Conservation (phyloP, 2,113 vertebrate species). For the Galeopterus variegatus region DNA sequence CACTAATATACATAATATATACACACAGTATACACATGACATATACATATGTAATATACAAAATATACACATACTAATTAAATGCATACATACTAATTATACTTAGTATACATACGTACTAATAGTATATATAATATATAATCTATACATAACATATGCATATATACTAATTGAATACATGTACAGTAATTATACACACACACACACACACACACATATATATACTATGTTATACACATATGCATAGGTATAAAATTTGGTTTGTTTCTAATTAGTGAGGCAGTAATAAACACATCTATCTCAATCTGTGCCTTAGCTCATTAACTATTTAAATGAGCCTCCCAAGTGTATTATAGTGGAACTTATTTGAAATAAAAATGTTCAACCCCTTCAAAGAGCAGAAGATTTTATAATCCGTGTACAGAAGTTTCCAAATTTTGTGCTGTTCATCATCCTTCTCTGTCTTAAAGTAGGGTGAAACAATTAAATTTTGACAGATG, state of each 20-base stretch:
- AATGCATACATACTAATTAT: background rate
- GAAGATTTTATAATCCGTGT: background rate
- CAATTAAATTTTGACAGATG: conserved; percentile 29
- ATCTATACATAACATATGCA: background rate
- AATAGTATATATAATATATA: background rate
- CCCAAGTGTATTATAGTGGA: conserved; percentile 57
- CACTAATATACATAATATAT: background rate
- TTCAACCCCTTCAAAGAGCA: conserved; percentile 47
- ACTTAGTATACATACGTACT: background rate
- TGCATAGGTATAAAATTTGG: background rate
- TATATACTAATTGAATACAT: background rate
- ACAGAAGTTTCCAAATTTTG: background rate
- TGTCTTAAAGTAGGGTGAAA: background rate
- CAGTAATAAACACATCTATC: conserved; percentile 61
- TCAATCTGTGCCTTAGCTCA: conserved; percentile 62
- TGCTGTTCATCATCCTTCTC: background rate
- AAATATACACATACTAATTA: background rate
- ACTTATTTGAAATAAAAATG: conserved; percentile 68
- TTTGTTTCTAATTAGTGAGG: conserved; percentile 66
- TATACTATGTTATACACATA: background rate
- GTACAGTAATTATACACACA: background rate
- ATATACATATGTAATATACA: background rate
- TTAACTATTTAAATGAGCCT: conserved; percentile 64
- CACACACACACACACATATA: background rate
- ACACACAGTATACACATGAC: background rate